A percentile compares a stretch with the other conserved stretches of the same genome.
phyloP scores from a whole-genome alignment of 2,113 vertebrate species.

The Trogon surrucura region DNA sequence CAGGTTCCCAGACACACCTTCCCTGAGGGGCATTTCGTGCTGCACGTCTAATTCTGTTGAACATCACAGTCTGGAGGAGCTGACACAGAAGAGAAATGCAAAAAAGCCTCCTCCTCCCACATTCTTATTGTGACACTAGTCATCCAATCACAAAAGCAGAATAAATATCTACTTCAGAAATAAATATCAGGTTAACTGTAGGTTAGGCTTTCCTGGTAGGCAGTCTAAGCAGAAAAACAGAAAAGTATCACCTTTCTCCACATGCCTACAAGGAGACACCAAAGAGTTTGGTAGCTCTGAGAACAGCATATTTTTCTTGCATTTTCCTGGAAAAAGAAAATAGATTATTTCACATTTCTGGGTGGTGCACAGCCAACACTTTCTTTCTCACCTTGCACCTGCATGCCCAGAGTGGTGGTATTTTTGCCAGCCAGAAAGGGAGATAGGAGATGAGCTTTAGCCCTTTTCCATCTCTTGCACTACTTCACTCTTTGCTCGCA shows the following conservation, averaged over 20 bases:
- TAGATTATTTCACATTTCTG: neutral
- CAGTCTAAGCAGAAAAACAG: neutral
- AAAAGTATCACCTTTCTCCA: neutral
- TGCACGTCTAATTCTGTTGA: neutral
- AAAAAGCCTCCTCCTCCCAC: neutral
- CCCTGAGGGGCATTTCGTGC: neutral
- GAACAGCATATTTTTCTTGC: neutral
- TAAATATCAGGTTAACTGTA: neutral
- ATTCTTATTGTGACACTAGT: neutral
- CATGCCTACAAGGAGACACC: neutral
- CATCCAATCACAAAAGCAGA: neutral
- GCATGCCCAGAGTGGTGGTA: neutral
- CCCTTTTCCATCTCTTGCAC: neutral
- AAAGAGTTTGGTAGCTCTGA: neutral
- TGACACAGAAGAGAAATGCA: neutral
- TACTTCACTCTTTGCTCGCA: neutral
- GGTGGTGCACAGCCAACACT: neutral
- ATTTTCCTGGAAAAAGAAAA: neutral
- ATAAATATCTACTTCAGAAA: neutral
- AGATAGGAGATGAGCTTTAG: neutral
- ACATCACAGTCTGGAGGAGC: neutral
- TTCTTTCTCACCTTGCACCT: neutral
- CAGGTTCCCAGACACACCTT: neutral
- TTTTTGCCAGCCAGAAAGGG: neutral
- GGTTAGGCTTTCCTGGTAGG: neutral